Evolutionary conservation across 1,140 invertebrate species (phyloP), one percentile per base, ranked within the genome.

Genomic region (Brachionus angularis): DNA sequence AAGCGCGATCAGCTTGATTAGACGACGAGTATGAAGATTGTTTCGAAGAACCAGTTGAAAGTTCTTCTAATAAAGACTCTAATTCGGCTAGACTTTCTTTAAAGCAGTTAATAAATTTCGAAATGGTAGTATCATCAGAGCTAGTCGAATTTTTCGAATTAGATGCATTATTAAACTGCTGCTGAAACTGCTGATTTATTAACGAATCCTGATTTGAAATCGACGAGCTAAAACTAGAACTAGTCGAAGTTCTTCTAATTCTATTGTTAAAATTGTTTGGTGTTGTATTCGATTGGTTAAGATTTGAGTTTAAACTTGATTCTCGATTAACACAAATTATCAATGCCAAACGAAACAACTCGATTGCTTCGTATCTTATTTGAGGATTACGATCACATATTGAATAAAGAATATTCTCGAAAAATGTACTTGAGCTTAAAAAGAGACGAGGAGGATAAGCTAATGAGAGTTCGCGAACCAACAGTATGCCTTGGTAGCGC

Each of bases 271-370:
- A n/a, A n/a, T n/a, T n/a, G n/a, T n/a, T n/a, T n/a, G n/a, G n/a
- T n/a, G n/a, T n/a, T n/a, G n/a, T n/a, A n/a, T n/a, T n/a, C n/a
- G n/a, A n/a, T n/a, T n/a, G n/a, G n/a, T n/a, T n/a, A n/a, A n/a
- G n/a, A n/a, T n/a, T n/a, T n/a, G n/a, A n/a, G n/a, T n/a, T n/a
- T n/a, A n/a, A n/a, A n/a, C n/a, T 21, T 5, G 62, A 33, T 31
- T 67, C 62, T 49, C 42, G 46, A 25, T 67, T 67, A 10, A 67
- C 18, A 12, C 42, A 47, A 21, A 67, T 47, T 31, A 47, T 50
- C 29, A 67, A 21, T 5, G 29, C 62, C 5, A 67, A 34, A 2
- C 62, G 62, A 67, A 67, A 50, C 14, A 67, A 27, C 21, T 67
- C 62, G 25, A 50, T 50, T 29, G 62, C 42, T 5, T 67, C 62